Evolutionary conservation across 2,113 vertebrate species (phyloP).

Genomic region (Hirundichthys speculiger): DNA sequence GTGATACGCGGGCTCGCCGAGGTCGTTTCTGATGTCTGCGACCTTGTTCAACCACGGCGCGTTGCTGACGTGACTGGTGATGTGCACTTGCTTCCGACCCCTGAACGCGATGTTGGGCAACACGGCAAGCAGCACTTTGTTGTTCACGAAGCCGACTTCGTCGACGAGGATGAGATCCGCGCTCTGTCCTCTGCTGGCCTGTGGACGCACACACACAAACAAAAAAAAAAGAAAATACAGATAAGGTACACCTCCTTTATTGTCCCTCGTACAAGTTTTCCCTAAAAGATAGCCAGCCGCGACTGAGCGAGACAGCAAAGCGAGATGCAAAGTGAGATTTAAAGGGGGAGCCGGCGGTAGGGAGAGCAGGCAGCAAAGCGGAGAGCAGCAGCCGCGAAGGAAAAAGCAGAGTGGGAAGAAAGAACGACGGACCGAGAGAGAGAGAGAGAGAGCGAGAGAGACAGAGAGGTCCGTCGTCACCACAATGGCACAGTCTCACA

Average conservation of each 20-base stretch:
- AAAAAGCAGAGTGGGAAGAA: too few relatives aligned
- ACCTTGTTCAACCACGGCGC: conserved; percentile 23
- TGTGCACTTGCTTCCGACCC: conserved; percentile 15
- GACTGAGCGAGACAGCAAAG: not conserved
- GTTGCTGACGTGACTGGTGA: conserved; percentile 26
- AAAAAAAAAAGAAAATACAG: too few relatives aligned
- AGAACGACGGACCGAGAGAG: too few relatives aligned
- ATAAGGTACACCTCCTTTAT: too few relatives aligned
- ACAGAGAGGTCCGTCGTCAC: too few relatives aligned
- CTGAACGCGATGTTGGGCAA: conserved; percentile 24
- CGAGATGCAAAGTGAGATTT: not conserved
- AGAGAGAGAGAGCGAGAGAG: too few relatives aligned
- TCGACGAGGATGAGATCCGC: conserved; percentile 5
- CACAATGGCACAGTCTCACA: too few relatives aligned
- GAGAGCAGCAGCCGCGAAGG: not conserved
- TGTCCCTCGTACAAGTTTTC: too few relatives aligned
- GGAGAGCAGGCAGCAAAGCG: not conserved
- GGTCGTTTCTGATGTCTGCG: not conserved
- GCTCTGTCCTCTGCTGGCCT: conserved; percentile 29
- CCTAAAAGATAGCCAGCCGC: too few relatives aligned
- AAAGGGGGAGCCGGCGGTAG: too few relatives aligned
- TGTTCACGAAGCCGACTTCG: conserved; percentile 23
- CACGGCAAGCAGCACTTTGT: conserved; percentile 8
- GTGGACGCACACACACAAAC: too few relatives aligned
- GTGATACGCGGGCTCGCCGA: not conserved